These are phyloP conservation scores for Spodoptera litura DNA, from an alignment of 1,140 invertebrate genomes.

Conservation along the genomic window DNA sequence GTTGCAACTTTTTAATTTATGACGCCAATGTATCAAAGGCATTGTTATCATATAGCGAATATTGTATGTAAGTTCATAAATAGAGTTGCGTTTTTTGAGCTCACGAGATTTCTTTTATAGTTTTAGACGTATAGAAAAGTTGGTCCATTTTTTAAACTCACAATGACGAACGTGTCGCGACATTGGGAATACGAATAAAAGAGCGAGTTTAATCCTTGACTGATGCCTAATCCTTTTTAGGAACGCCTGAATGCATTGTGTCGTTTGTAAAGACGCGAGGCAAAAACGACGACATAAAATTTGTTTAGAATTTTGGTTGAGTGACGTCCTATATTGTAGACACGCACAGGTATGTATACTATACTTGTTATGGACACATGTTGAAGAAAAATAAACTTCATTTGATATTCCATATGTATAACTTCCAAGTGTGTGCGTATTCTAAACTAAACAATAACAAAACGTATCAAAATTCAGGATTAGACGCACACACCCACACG, in stretches of 20 bases:
- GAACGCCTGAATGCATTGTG: conserved; percentile 49
- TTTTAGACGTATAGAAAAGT: conserved; percentile 21
- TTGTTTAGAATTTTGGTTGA: conserved; percentile 47
- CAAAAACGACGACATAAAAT: conserved; percentile 51
- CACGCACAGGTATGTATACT: conserved; percentile 36
- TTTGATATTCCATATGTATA: conserved; percentile 59
- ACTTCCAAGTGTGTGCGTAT: conserved; percentile 48
- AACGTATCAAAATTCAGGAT: conserved; percentile 55
- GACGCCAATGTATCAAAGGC: background rate
- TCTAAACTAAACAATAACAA: conserved; percentile 70
- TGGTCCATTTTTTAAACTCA: conserved; percentile 16
- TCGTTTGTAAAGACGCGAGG: conserved; percentile 43
- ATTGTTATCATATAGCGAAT: conserved; percentile 31
- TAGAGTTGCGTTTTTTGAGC: conserved; percentile 16
- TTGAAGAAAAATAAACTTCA: conserved; percentile 44
- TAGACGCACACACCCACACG: conserved; percentile 61
- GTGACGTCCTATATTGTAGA: conserved; percentile 16
- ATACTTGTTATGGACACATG: conserved; percentile 13
- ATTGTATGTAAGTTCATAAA: background rate
- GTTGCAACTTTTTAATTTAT: conserved; percentile 40
- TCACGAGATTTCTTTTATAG: conserved; percentile 9
- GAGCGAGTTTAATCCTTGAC: conserved; percentile 58
- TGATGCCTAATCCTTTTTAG: conserved; percentile 66
- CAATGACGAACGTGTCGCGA: conserved; percentile 68
- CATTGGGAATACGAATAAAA: conserved; percentile 73